These are phyloP conservation scores for Exocentrus adspersus DNA, from an alignment of 2,888 invertebrate genomes.

Conservation along the genomic window DNA sequence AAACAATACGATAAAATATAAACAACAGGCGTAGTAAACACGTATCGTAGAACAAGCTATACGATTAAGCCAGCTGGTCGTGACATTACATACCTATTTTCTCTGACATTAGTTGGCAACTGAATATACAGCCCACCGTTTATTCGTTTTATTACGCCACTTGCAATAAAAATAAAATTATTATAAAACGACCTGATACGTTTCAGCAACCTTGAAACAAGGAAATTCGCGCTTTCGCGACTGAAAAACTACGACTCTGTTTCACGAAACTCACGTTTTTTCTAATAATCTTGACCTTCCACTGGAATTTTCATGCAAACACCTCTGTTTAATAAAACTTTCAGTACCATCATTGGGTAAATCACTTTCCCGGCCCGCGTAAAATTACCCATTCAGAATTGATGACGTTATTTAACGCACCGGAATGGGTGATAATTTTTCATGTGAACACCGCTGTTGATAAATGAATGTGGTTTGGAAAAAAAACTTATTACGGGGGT, in stretches of 20 bases:
- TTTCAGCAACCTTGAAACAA: too few relatives aligned
- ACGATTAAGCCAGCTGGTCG: not conserved
- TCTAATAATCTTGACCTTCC: too few relatives aligned
- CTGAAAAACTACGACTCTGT: too few relatives aligned
- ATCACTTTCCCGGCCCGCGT: not conserved
- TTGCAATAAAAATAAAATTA: not conserved
- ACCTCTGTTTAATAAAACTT: not conserved
- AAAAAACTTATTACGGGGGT: not conserved
- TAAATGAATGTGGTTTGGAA: not conserved
- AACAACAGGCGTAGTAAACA: not conserved
- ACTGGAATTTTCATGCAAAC: not conserved
- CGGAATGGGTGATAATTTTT: not conserved
- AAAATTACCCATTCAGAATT: constrained; percentile 3
- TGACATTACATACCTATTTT: not conserved
- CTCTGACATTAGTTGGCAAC: not conserved
- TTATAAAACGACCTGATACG: not conserved
- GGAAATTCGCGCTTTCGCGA: not conserved
- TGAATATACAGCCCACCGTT: not conserved
- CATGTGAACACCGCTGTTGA: not conserved
- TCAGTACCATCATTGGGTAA: not conserved
- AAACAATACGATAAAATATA: not conserved
- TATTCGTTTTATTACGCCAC: not conserved
- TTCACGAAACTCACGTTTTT: too few relatives aligned
- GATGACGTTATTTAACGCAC: constrained; percentile 1
- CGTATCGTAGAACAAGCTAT: not conserved